Conservation (phyloP, 2,888 invertebrate species). For the Hyppa rectilinea region DNA sequence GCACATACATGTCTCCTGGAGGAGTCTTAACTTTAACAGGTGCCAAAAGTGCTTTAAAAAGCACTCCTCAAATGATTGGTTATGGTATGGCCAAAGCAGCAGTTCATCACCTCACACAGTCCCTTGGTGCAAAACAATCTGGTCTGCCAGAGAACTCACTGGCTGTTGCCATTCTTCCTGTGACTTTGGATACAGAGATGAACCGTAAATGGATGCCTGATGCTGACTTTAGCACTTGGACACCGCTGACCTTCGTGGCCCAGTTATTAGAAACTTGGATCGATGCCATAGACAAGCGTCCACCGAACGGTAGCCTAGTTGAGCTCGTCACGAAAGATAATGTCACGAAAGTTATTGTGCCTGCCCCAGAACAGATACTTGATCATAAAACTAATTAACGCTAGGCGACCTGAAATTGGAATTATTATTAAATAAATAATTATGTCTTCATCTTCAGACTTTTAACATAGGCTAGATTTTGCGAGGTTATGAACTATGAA, state of each 20-base stretch:
- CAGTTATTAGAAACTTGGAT: constrained; percentile 97
- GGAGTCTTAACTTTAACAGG: constrained; percentile 98
- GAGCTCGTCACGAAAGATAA: constrained; percentile 96
- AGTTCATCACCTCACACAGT: constrained; percentile 98
- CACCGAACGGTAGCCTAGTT: constrained; percentile 93
- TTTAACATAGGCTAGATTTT: too few species aligned
- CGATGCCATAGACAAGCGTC: constrained; percentile 93
- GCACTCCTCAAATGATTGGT: constrained; percentile 93
- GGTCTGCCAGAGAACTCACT: constrained; percentile 95
- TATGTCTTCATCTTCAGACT: neutral
- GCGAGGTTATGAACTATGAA: too few species aligned
- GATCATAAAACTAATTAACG: neutral
- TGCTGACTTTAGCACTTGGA: constrained; percentile 98
- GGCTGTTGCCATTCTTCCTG: constrained; percentile 96
- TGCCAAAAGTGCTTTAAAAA: constrained; percentile 97
- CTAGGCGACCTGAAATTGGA: too few species aligned
- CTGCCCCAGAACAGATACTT: neutral
- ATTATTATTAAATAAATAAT: neutral
- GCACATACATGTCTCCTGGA: constrained; percentile 95
- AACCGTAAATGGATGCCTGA: constrained; percentile 99
- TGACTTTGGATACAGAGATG: constrained; percentile 99
- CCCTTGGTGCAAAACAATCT: constrained; percentile 95
- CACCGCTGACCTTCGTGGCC: constrained; percentile 96
- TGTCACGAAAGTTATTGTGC: constrained; percentile 90
- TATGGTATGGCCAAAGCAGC: constrained; percentile 97